Base-by-base conservation (phyloP, 1,140 invertebrate genomes). In the Hypsibius dujardini region DNA sequence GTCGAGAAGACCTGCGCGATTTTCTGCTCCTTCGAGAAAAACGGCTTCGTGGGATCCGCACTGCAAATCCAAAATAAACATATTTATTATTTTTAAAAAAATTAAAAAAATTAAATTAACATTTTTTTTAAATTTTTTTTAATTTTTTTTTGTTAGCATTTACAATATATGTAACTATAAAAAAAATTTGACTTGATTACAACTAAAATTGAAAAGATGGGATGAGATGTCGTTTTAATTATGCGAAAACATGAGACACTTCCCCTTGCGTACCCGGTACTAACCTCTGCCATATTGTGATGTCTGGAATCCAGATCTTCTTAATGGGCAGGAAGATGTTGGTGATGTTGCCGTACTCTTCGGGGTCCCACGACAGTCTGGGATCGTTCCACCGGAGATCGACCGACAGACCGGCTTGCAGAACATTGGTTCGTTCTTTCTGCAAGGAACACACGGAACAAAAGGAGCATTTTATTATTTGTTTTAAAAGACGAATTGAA, bases 311-410 rank as follows among this genome's bases (percentile, higher is more conserved):
- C 50, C 50, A 56, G 7, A 56, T 56, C 7, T 56, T n/a, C 50
- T 56, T 56, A n/a, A 56, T 56, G 50, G 50, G 50, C 7, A 56
- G n/a, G n/a, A 56, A 56, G 50, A 56, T 56, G 50, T 7, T 56
- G 50, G 50, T 56, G 7, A 56, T 7, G 50, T 56, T 56, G 50
- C 50, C 50, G 50, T 12, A 56, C 50, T 56, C 50, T 56, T 56
- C 50, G 7, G 50, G 50, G 50, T 7, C 7, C 50, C 50, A 56
- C n/a, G 50, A 56, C 50, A 56, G 50, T 56, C 50, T 56, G 50
- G 50, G 50, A 56, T 56, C 50, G n/a, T 56, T 56, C 50, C 50
- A 56, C n/a, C 50, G 7, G 50, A 56, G 50, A 56, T 56, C 50
- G 7, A 56, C 50, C 50, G 50, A 56, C 50, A 56, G 7, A 56